These are phyloP conservation scores for Xenopus laevis DNA, from an alignment of 2,113 vertebrate species.

Conservation along the genomic window DNA sequence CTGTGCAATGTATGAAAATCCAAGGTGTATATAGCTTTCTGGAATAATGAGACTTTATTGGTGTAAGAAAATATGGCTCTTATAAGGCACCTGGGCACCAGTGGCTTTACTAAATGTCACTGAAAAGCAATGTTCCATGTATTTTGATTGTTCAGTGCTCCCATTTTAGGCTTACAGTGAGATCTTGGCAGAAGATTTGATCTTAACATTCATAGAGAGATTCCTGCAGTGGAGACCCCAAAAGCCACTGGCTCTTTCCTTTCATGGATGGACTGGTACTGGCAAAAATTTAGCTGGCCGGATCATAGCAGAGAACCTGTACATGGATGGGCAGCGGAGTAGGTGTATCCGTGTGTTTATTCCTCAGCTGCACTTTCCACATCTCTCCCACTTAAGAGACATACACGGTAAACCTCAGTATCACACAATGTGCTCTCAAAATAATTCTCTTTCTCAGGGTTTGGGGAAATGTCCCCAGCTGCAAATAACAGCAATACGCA, in stretches of 20 bases:
- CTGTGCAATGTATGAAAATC: too few relatives aligned
- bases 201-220: constrained; percentile 67
- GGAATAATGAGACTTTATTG: too few relatives aligned
- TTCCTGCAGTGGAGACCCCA: constrained; percentile 72
- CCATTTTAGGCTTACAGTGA: constrained; percentile 68
- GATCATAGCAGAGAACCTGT: constrained; percentile 83
- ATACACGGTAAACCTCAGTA: constrained; percentile 70
- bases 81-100: too few relatives aligned
- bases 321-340: constrained; percentile 79
- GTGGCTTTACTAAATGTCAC: too few relatives aligned
- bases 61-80: too few relatives aligned
- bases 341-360: constrained; percentile 84
- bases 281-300: constrained; percentile 93
- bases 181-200: constrained; percentile 72
- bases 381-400: constrained; percentile 72
- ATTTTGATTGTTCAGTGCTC: too few relatives aligned
- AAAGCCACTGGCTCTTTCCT: constrained; percentile 84
- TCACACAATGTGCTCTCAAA: too few relatives aligned
- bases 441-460: too few relatives aligned
- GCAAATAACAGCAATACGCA: too few relatives aligned
- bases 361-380: constrained; percentile 85
- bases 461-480: too few relatives aligned
- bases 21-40: too few relatives aligned
- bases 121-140: too few relatives aligned
- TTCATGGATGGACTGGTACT: constrained; percentile 94